Evolutionary conservation across 2,113 vertebrate species (phyloP), one percentile per base, ranked within the genome.

Genomic region (Catharus bicknelli): DNA sequence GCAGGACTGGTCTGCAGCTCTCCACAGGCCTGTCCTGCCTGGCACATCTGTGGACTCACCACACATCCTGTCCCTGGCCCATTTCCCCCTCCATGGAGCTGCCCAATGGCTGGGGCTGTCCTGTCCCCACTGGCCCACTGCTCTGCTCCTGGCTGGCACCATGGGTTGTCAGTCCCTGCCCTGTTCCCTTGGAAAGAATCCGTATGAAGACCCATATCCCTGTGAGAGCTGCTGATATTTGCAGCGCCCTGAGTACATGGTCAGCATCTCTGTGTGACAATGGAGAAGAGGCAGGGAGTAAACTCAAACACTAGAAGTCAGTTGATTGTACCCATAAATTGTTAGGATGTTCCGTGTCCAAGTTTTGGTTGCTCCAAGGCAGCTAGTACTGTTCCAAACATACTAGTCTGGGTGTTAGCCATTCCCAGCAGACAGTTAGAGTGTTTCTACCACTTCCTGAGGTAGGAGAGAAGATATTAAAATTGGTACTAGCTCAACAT

Each of bases 31-130:
- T 51, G 17, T 14, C 20, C 19, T 64, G 21, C 29, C 40, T 23
- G 16, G 11, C 2, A 25, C 15, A 6, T 2, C 21, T 2, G 0
- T 5, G 3, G 7, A 19, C 7, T 23, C 34, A 6, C 6, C 9
- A 1, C n/a, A 13, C 9, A 2, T 23, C 32, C 8, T 34, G 16
- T 40, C 12, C 3, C 3, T 5, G 11, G 25, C 10, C 18, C n/a
- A 16, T 40, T 38, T 23, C 25, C 2, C 1, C 63, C 17, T 19
- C 29, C 34, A n/a, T 3, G 42, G 19, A 53, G 32, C 6, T 58
- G 51, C 3, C 13, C 0, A 0, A 4, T 36, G 19, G 9, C 32
- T 0, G 4, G 21, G 32, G 3, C 61, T 70, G 42, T 21, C 13
- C 34, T 68, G 29, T 6, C 8, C 14, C 4, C 0, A 0, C 16